Conservation (phyloP, 2,888 invertebrate genomes). For the Linyphia triangularis region DNA sequence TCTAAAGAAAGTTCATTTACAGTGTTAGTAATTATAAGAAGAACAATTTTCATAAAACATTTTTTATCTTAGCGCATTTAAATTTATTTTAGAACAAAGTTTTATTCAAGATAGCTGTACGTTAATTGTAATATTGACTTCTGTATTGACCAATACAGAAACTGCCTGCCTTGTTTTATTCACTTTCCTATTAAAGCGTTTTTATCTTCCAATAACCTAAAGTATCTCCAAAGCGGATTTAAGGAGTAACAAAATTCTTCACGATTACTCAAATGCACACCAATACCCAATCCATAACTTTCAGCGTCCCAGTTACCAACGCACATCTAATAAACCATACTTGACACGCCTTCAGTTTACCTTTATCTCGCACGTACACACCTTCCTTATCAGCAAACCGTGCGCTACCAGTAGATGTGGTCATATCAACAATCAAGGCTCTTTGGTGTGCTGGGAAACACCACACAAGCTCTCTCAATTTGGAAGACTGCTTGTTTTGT, state of each 20-base stretch:
- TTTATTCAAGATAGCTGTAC: too few species aligned
- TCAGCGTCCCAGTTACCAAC: not conserved
- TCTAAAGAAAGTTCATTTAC: too few species aligned
- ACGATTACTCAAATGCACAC: not conserved
- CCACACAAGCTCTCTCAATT: not conserved
- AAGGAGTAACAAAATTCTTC: not conserved
- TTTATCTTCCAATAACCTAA: too few species aligned
- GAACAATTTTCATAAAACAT: too few species aligned
- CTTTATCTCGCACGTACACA: not conserved
- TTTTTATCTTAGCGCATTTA: too few species aligned
- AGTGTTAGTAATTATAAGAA: too few species aligned
- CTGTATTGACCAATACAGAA: too few species aligned
- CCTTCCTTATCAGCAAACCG: not conserved
- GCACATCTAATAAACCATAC: not conserved
- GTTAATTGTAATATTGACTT: too few species aligned
- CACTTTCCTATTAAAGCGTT: too few species aligned
- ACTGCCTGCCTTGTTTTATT: too few species aligned
- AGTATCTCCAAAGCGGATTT: too few species aligned
- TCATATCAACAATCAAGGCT: not conserved
- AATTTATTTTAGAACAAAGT: too few species aligned
- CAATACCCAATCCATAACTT: not conserved
- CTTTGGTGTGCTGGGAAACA: not conserved
- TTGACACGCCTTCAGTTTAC: not conserved
- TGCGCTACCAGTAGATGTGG: not conserved
- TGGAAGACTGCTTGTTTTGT: conserved; percentile 1